Conservation (phyloP, 2,888 invertebrate genomes). For the Drosophila kuntzei region DNA sequence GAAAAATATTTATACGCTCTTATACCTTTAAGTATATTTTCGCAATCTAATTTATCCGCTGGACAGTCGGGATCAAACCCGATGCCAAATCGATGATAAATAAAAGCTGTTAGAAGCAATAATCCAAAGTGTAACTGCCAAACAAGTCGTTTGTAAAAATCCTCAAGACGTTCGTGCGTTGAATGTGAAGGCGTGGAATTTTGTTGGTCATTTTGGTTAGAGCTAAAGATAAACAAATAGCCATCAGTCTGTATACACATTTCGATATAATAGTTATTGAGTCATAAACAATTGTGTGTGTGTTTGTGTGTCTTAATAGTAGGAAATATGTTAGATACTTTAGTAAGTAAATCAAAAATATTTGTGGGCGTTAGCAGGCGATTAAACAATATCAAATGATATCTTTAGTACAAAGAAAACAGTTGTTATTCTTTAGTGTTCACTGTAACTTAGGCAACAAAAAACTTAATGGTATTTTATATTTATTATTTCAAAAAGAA, state of each 20-base stretch:
- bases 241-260: conserved; percentile 54
- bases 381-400: conserved; percentile 18
- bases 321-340: not conserved
- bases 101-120: conserved; percentile 75
- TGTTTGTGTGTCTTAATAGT: not conserved
- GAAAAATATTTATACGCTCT: conserved; percentile 14
- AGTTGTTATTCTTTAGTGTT: not conserved
- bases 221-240: conserved; percentile 55
- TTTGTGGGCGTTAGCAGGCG: conserved; percentile 12
- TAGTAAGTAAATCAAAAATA: conserved; percentile 22
- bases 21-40: conserved; percentile 4
- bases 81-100: conserved; percentile 75
- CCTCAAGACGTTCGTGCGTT: conserved; percentile 21
- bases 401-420: conserved; percentile 5
- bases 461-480: conserved; percentile 3
- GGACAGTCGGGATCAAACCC: conserved; percentile 44
- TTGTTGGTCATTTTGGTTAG: not conserved
- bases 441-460: not conserved
- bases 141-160: conserved; percentile 58
- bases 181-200: conserved; percentile 7
- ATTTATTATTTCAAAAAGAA: not conserved
- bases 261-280: conserved; percentile 58
- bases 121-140: conserved; percentile 62
- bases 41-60: conserved; percentile 36
- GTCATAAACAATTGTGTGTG: conserved; percentile 12